Conservation (phyloP, 2,113 vertebrate genomes). For the Lagopus leucura region DNA sequence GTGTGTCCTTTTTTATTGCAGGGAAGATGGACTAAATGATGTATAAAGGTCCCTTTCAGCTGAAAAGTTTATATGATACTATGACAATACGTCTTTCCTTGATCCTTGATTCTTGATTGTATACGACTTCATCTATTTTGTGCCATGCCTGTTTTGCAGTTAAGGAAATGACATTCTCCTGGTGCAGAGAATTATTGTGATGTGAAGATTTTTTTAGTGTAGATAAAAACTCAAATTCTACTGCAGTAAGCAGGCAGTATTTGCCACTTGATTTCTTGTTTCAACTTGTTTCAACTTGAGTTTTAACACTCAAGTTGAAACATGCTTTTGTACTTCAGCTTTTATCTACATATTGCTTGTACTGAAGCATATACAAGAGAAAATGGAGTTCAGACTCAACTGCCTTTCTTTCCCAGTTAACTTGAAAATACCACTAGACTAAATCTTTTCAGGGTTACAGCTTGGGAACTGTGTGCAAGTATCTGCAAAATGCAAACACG, state of each 20-base stretch:
- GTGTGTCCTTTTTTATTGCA: too few species aligned
- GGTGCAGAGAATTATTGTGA: neutral
- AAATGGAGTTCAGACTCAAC: neutral
- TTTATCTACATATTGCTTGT: neutral
- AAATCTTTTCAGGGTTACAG: neutral
- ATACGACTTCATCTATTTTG: rapidly evolving
- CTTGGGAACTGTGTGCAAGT: neutral
- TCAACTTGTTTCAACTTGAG: too few species aligned
- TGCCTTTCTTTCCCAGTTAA: neutral
- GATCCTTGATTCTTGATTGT: neutral
- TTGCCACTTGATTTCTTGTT: neutral
- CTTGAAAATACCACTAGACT: neutral
- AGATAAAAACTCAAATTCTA: neutral
- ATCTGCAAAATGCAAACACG: neutral
- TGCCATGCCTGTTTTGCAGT: neutral
- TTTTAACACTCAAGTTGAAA: neutral
- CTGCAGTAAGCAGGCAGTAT: neutral
- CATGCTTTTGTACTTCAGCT: neutral
- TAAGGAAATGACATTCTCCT: rapidly evolving
- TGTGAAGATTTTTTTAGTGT: neutral
- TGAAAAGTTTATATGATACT: too few species aligned
- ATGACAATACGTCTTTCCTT: neutral
- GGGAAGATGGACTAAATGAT: too few species aligned
- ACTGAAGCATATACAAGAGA: neutral
- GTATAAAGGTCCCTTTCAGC: too few species aligned